A percentile compares a stretch with the other conserved stretches of the same genome.
phyloP scores from a whole-genome alignment of 1,140 invertebrate species.

The Sipha flava region DNA sequence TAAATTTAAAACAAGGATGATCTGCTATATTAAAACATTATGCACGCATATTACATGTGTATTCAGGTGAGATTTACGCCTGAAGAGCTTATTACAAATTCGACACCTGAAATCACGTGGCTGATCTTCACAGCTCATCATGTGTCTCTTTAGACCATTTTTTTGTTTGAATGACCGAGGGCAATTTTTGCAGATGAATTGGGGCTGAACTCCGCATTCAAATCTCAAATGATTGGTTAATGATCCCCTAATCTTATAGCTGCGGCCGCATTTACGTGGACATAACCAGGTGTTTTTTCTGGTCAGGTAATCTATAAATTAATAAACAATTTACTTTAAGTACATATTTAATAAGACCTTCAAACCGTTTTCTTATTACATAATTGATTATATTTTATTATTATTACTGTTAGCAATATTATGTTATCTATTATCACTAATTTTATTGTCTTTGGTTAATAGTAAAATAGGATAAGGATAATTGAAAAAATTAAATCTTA shows the following conservation, averaged over 20 bases:
- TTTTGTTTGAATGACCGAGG: constrained; percentile 13
- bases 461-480: too few species aligned
- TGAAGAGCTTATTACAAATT: constrained; percentile 52
- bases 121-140: background rate
- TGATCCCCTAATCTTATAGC: constrained; percentile 43
- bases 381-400: too few species aligned
- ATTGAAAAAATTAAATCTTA: too few species aligned
- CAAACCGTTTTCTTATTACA: too few species aligned
- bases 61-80: constrained; percentile 40
- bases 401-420: too few species aligned
- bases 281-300: background rate
- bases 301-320: background rate
- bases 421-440: too few species aligned
- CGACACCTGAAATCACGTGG: constrained; percentile 49
- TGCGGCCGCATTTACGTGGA: constrained; percentile 39
- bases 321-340: too few species aligned
- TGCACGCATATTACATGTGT: constrained; percentile 39
- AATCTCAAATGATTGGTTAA: constrained; percentile 42
- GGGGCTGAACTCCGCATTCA: constrained; percentile 42
- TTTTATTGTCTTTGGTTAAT: too few species aligned
- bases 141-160: constrained; percentile 30
- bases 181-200: constrained; percentile 35
- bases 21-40: background rate
- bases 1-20: too few species aligned
- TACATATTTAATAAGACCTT: too few species aligned